These are phyloP conservation scores for Trachelus iudaicus DNA, from an alignment of 2,888 invertebrate genomes.

Conservation along the genomic window DNA sequence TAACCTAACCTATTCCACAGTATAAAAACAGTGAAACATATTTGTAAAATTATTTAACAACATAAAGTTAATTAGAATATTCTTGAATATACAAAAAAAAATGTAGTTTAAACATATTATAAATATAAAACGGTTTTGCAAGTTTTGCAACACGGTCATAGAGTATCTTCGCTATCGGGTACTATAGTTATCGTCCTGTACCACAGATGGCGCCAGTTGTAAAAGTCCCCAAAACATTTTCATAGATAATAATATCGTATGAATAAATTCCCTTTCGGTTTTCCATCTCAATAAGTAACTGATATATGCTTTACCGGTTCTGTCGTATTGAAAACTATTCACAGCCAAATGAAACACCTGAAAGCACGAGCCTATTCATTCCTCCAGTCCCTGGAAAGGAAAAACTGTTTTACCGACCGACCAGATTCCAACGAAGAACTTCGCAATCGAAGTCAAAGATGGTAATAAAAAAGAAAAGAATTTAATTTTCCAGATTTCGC, in stretches of 20 bases:
- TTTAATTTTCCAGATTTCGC: conserved; percentile 5
- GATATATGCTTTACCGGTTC: neutral
- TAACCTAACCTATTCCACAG: neutral
- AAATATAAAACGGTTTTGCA: neutral
- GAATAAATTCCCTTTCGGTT: neutral
- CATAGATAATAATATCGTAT: neutral
- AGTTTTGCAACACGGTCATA: neutral
- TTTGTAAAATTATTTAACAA: neutral
- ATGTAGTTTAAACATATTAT: too few species aligned
- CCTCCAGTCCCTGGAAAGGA: too few species aligned
- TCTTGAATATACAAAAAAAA: too few species aligned
- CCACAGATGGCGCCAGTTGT: neutral
- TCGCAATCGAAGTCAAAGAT: neutral
- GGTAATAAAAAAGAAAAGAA: neutral
- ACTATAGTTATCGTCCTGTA: neutral
- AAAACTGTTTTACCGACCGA: too few species aligned
- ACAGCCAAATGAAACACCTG: neutral
- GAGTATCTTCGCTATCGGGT: neutral
- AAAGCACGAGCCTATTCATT: neutral
- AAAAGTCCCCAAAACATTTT: neutral
- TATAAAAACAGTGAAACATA: neutral
- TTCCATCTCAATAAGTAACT: neutral
- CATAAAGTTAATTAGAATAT: neutral
- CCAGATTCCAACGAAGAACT: too few species aligned
- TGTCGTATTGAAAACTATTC: neutral